Evolutionary conservation across 2,113 vertebrate species (phyloP), one percentile per base, ranked within the genome.

Genomic region (Ammodramus savannarum): DNA sequence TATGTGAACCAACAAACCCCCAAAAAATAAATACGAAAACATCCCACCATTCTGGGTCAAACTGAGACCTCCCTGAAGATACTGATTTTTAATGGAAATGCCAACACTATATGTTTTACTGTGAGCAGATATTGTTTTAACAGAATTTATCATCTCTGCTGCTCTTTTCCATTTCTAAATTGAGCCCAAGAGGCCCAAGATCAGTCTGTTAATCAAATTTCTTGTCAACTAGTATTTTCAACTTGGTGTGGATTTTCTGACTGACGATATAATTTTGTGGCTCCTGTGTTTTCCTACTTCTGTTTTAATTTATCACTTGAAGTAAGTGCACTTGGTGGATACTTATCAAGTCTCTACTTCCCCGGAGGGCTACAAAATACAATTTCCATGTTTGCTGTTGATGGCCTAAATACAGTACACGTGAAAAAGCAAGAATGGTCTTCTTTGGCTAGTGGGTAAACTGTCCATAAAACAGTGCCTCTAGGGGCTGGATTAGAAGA

Each of bases 231-330:
- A 72, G 73, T 93, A 92, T 98, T 97, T 97, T 89, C 89, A 96
- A 96, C 97, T 97, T 84, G 90, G 91, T 96, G 61, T 93, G 89
- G 71, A 94, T 88, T 97, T 98, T 97, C 76, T 97, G 96, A 98
- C 93, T 97, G 98, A 98, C 97, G 97, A 95, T 98, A 98, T 98
- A 94, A 98, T 98, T 98, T 96, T 93, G 94, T 97, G 92, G 21
- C 88, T 97, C 52, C 88, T 97, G 93, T 97, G 98, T 95, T 97
- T 97, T 97, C 97, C 82, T 93, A 92, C 94, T 93, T 98, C 97
- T 96, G 62, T 94, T 98, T 98, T 98, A 98, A 99, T 99, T 98
- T 98, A 98, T 98, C 97, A 97, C 96, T 98, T 97, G 90, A 97
- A 97, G 93, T 97, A 97, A 97, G 90, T 96, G 95, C 95, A 97